Conservation (phyloP, 2,113 vertebrate species). For the rat (Rattus norvegicus) region DNA sequence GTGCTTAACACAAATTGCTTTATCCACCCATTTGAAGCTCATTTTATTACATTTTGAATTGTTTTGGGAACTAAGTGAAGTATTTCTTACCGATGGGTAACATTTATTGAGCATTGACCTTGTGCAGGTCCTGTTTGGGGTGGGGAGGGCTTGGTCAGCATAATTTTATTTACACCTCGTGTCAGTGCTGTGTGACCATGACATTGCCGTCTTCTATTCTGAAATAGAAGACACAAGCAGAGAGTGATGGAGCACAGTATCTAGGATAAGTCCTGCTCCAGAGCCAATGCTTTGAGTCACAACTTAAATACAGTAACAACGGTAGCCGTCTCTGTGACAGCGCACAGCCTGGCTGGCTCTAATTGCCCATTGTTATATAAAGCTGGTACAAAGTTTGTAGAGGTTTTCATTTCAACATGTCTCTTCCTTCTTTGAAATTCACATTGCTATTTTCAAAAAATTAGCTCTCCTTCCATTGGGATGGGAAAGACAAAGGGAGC, state of each 20-base stretch:
- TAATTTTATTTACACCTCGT: neutral
- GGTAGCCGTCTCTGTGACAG: neutral
- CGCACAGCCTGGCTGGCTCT: neutral
- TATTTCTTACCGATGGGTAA: neutral
- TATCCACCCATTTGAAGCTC: neutral
- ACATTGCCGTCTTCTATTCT: neutral
- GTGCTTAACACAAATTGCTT: neutral
- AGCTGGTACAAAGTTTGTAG: neutral
- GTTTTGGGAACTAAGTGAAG: neutral
- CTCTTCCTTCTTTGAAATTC: neutral
- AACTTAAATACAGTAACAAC: neutral
- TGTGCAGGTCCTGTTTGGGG: neutral
- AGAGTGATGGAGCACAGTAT: neutral
- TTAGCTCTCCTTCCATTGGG: neutral
- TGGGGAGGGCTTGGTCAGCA: neutral
- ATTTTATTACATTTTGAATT: neutral
- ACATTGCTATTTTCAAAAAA: neutral
- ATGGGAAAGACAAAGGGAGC: neutral
- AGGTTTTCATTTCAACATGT: slow-evolving; percentile 33
- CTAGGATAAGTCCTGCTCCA: neutral
- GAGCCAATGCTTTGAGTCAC: neutral
- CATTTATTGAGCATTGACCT: neutral
- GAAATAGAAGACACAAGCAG: neutral
- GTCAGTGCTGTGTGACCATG: neutral
- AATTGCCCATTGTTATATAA: neutral